phyloP scores from a whole-genome alignment of 2,797 vertebrate genomes.

The Amblyraja radiata region DNA sequence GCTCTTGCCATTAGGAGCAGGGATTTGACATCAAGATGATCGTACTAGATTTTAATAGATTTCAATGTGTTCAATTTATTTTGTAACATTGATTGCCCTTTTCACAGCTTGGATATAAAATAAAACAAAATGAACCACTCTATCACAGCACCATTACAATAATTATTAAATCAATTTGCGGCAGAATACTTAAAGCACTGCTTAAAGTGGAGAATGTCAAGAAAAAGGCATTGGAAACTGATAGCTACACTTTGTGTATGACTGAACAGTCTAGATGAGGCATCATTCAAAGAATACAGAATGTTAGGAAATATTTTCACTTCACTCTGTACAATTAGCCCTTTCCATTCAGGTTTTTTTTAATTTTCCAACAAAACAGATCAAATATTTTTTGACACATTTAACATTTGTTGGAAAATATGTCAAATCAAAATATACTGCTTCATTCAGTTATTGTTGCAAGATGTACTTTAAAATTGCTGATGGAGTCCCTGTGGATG shows the following conservation, averaged over 20 bases:
- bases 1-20: not conserved
- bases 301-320: not conserved
- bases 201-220: not conserved
- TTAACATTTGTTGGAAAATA: not conserved
- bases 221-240: not conserved
- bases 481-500: not conserved
- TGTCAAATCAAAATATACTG: not conserved
- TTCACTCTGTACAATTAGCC: not conserved
- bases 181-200: conserved; percentile 7
- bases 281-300: not conserved
- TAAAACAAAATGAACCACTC: not conserved
- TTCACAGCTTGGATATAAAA: not conserved
- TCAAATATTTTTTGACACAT: not conserved
- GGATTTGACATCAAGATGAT: not conserved
- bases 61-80: not conserved
- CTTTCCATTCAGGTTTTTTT: not conserved
- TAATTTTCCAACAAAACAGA: not conserved
- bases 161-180: conserved; percentile 22
- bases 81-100: conserved; percentile 9
- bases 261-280: not conserved
- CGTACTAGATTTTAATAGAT: not conserved
- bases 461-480: not conserved
- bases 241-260: not conserved
- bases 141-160: not conserved
- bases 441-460: not conserved